phyloP scores from a whole-genome alignment of 2,888 invertebrate species.

The Malthinus seriepunctatus region DNA sequence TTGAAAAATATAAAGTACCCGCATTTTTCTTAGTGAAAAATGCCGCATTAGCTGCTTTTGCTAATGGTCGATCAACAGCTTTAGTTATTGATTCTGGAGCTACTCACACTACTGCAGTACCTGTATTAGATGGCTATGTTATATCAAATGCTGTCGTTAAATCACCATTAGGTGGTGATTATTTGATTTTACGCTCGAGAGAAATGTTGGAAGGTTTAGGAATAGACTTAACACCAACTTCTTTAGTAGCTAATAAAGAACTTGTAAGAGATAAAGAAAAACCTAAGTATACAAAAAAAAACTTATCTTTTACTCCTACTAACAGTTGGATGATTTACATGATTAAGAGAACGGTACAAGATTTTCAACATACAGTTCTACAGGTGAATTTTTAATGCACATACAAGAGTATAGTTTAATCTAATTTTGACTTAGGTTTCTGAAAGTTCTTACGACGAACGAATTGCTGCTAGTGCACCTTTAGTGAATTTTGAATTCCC shows the following conservation, averaged over 20 bases:
- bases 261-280: constrained; percentile 88
- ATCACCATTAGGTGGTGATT: constrained; percentile 95
- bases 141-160: constrained; percentile 93
- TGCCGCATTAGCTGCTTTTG: constrained; percentile 96
- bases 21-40: constrained; percentile 98
- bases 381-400: constrained; percentile 54
- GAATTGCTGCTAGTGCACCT: constrained; percentile 83
- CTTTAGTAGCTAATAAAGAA: constrained; percentile 78
- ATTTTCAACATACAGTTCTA: constrained; percentile 68
- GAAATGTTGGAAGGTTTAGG: constrained; percentile 59
- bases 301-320: constrained; percentile 80
- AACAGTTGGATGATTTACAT: constrained; percentile 95
- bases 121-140: constrained; percentile 93
- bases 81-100: constrained; percentile 90
- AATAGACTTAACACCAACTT: constrained; percentile 63
- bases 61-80: constrained; percentile 88
- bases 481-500: constrained; percentile 97
- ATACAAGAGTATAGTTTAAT: background rate
- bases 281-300: constrained; percentile 79
- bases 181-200: constrained; percentile 77
- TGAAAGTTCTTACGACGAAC: constrained; percentile 90
- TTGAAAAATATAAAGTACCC: constrained; percentile 98
- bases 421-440: constrained; percentile 63
- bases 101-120: constrained; percentile 97
- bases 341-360: constrained; percentile 83